These are phyloP conservation scores for Atherinosoma microstoma DNA, from an alignment of 2,797 vertebrate species.

Conservation along the genomic window DNA sequence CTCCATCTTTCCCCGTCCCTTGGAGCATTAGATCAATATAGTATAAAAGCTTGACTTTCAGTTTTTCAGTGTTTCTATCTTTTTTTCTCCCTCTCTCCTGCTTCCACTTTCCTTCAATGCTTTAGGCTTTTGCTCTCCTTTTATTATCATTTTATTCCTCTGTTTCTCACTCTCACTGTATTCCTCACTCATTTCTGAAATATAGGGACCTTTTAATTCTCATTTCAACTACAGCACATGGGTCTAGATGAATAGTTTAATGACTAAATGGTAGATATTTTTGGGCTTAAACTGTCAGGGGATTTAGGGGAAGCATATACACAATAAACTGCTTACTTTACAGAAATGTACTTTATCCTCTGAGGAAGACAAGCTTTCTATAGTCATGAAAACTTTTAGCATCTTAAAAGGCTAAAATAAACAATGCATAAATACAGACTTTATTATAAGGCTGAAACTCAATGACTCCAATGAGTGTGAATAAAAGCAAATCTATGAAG, in stretches of 20 bases:
- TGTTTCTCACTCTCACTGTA: constrained; percentile 26
- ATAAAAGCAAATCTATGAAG: neutral
- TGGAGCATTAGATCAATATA: constrained; percentile 26
- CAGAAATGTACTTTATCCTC: neutral
- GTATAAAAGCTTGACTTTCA: constrained; percentile 27
- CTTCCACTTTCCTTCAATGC: constrained; percentile 24
- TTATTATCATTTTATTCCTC: constrained; percentile 33
- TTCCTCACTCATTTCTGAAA: constrained; percentile 35
- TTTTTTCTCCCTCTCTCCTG: constrained; percentile 18
- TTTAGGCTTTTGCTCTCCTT: constrained; percentile 20
- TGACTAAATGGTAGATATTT: constrained; percentile 44
- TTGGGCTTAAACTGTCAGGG: constrained; percentile 23
- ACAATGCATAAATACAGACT: constrained; percentile 17
- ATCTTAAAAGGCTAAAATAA: constrained; percentile 8
- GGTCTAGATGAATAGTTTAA: constrained; percentile 50
- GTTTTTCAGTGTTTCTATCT: constrained; percentile 34
- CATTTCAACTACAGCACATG: constrained; percentile 55
- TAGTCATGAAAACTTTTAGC: constrained; percentile 10
- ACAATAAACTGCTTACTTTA: neutral
- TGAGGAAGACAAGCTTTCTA: constrained; percentile 20
- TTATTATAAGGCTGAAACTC: constrained; percentile 16
- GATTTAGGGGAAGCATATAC: neutral
- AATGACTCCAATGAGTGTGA: neutral
- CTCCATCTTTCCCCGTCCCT: constrained; percentile 1
- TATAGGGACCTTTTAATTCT: constrained; percentile 59